A percentile compares a stretch with the other conserved stretches of the same genome.
These are phyloP conservation scores for Odocoileus virginianus DNA, from an alignment of 2,113 vertebrate species.

Conservation along the genomic window DNA sequence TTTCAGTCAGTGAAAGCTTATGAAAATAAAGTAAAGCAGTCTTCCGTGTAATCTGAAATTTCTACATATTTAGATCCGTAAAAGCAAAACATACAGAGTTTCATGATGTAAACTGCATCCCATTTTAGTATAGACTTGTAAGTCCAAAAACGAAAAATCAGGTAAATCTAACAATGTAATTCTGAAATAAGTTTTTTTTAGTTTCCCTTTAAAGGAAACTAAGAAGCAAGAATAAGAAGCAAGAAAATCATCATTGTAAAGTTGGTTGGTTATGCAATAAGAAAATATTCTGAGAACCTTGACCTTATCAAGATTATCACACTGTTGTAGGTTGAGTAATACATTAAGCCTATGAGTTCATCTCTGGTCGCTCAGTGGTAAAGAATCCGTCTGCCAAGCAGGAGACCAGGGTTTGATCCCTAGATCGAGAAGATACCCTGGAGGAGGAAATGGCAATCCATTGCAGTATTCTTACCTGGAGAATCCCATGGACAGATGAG, in stretches of 20 bases:
- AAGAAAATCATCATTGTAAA: not conserved
- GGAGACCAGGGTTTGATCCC: not conserved
- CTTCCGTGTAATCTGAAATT: not conserved
- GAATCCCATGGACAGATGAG: not conserved
- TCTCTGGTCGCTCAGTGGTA: not conserved
- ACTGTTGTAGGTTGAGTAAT: not conserved
- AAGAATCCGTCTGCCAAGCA: not conserved
- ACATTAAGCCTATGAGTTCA: not conserved
- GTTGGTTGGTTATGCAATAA: not conserved
- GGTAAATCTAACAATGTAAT: not conserved
- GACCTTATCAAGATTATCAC: not conserved
- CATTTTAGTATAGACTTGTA: not conserved
- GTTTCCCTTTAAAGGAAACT: constrained; percentile 3
- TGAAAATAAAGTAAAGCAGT: constrained; percentile 1
- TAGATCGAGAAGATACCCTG: not conserved
- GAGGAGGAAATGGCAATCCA: not conserved
- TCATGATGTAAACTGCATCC: not conserved
- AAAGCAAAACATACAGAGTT: not conserved
- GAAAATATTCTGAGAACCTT: not conserved
- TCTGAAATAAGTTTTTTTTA: not conserved
- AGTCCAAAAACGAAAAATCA: not conserved
- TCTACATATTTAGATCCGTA: not conserved
- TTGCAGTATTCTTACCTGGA: not conserved
- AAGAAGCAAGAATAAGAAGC: not conserved
- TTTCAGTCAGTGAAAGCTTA: not conserved